Evolutionary conservation across 2,113 vertebrate genomes (phyloP), one percentile per base, ranked within the genome.

Genomic region (Daubentonia madagascariensis): DNA sequence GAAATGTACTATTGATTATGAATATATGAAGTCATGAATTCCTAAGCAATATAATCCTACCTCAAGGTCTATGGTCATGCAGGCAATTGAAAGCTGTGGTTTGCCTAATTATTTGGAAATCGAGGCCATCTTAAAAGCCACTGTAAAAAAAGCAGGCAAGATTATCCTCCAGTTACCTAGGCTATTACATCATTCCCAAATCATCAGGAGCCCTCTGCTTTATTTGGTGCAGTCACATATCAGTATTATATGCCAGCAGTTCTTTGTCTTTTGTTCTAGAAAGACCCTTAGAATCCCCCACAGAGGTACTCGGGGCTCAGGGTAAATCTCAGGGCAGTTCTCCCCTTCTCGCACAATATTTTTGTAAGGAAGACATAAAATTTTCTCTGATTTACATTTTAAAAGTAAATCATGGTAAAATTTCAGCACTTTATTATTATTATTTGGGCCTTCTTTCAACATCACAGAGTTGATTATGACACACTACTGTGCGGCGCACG

Each of bases 71-170:
- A 11, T 14, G 48, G 9, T 61, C 43, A 23, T 3, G 14, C 35
- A 52, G 40, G 81, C 45, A 37, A 25, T 37, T 83, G 57, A 40
- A 76, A 76, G 70, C 48, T 70, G 6, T 2, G 52, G 67, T 91
- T 78, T 92, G 48, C 63, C 45, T 78, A 65, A 68, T 75, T 81
- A 84, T 92, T 40, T 92, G 96, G 68, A 95, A 85, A 78, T 32
- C 22, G 2, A 73, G 30, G n/a, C 35, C 35, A n/a, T 79, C n/a
- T 32, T 78, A 72, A 79, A 89, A 85, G 50, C 22, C 40, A 45
- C 40, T 84, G 32, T 76, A 12, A 52, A 70, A 72, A 85, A 94
- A 54, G 48, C 50, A 72, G 50, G 35, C 30, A 40, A 1, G 0
- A 37, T 43, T 63, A 37, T 20, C 22, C 7, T 54, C 76, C 22